phyloP scores from a whole-genome alignment of 2,888 invertebrate genomes.

The Druceiella hillmani region DNA sequence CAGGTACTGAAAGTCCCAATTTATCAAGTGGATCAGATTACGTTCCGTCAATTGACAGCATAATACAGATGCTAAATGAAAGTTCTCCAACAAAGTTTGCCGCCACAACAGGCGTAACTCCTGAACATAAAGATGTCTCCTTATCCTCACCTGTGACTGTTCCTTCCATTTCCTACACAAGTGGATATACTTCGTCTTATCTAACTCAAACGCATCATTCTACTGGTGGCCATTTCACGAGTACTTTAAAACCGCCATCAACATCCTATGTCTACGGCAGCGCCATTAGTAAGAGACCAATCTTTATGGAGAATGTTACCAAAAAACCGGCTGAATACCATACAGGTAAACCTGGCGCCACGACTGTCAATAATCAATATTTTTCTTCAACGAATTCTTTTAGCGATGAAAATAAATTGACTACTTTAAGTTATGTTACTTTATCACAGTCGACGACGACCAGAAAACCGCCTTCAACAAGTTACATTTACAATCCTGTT shows the following conservation, averaged over 20 bases:
- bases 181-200: slow-evolving; percentile 34
- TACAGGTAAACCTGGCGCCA: too few species aligned
- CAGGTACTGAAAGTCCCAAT: too few species aligned
- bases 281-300: too few species aligned
- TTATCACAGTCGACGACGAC: slow-evolving; percentile 37
- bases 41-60: slow-evolving; percentile 53
- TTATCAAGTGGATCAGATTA: too few species aligned
- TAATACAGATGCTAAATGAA: slow-evolving; percentile 59
- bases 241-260: slow-evolving; percentile 38
- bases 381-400: slow-evolving; percentile 41
- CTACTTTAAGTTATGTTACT: slow-evolving; percentile 40
- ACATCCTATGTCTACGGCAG: slow-evolving; percentile 25
- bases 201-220: too few species aligned
- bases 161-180: slow-evolving; percentile 34
- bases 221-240: slow-evolving; percentile 44
- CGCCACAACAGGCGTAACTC: slow-evolving; percentile 26
- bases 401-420: slow-evolving; percentile 38
- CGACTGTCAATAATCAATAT: too few species aligned
- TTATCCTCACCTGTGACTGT: slow-evolving; percentile 30
- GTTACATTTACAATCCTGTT: slow-evolving; percentile 43
- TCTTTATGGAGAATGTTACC: too few species aligned
- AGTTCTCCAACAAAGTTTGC: slow-evolving; percentile 36
- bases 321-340: too few species aligned
- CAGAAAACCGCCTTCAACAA: slow-evolving; percentile 41
- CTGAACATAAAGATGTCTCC: slow-evolving; percentile 43